These are phyloP conservation scores for Trachelipus rathkii DNA, from an alignment of 1,140 invertebrate species.

Conservation along the genomic window DNA sequence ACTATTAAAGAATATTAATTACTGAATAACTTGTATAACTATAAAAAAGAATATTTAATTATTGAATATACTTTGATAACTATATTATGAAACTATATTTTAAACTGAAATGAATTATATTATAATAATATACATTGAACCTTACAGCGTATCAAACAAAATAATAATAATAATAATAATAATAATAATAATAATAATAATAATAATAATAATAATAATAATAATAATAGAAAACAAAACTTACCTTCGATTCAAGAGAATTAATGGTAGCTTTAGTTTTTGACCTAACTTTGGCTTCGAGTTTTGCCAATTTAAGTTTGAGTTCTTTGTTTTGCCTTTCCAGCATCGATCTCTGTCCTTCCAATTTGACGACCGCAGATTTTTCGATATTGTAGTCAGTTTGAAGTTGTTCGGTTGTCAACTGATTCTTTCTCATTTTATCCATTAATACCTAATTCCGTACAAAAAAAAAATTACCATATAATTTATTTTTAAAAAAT, in stretches of 20 bases:
- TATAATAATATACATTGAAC: too few species aligned
- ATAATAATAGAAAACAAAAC: not conserved
- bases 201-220: too few species aligned
- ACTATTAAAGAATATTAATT: too few species aligned
- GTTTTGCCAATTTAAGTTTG: constrained; percentile 75
- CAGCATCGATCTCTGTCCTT: constrained; percentile 75
- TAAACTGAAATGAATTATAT: too few species aligned
- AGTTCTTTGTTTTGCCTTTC: constrained; percentile 86
- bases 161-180: too few species aligned
- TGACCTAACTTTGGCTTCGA: constrained; percentile 84
- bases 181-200: too few species aligned
- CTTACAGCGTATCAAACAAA: too few species aligned
- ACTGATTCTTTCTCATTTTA: constrained; percentile 76
- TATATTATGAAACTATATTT: too few species aligned
- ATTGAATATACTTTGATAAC: too few species aligned
- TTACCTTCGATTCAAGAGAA: constrained; percentile 87
- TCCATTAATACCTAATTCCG: constrained; percentile 82
- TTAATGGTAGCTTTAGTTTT: constrained; percentile 92
- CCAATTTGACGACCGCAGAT: constrained; percentile 81
- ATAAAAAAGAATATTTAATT: too few species aligned
- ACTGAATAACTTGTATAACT: too few species aligned
- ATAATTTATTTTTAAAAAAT: too few species aligned
- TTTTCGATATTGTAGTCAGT: constrained; percentile 82
- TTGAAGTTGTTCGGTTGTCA: constrained; percentile 76
- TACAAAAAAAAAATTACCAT: constrained; percentile 10